Conservation (phyloP, 2,888 invertebrate species). For the Bedellia somnulentella region DNA sequence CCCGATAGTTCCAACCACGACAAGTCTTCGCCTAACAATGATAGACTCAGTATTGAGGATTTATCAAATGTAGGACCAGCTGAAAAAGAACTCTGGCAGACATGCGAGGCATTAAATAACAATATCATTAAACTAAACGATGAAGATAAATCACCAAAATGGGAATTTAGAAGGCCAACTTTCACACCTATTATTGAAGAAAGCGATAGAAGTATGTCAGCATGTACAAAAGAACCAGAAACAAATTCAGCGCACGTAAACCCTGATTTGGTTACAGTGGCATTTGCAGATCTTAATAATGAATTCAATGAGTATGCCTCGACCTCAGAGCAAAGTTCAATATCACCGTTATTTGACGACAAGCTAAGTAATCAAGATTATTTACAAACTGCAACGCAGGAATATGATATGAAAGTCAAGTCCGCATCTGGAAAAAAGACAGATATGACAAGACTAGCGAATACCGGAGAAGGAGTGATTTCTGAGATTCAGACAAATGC, state of each 20-base stretch:
- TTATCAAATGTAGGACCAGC: slow-evolving; percentile 43
- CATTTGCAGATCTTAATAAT: slow-evolving; percentile 48
- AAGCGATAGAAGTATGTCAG: slow-evolving; percentile 32
- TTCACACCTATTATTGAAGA: slow-evolving; percentile 51
- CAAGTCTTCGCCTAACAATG: slow-evolving; percentile 18
- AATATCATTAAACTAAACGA: slow-evolving; percentile 19
- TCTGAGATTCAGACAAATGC: slow-evolving; percentile 56
- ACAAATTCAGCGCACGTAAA: slow-evolving; percentile 14
- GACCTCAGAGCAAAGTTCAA: slow-evolving; percentile 24
- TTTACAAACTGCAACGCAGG: slow-evolving; percentile 16
- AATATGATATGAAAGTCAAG: slow-evolving; percentile 33
- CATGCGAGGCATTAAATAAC: slow-evolving; percentile 25
- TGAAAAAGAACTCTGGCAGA: slow-evolving; percentile 47
- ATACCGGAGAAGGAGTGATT: slow-evolving; percentile 45
- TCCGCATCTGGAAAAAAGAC: slow-evolving; percentile 46
- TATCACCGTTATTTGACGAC: slow-evolving; percentile 16
- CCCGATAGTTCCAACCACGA: slow-evolving; percentile 44
- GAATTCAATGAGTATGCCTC: slow-evolving; percentile 38
- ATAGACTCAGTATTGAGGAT: slow-evolving; percentile 19
- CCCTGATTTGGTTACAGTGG: slow-evolving; percentile 37
- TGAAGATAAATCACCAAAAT: slow-evolving; percentile 22
- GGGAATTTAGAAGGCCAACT: slow-evolving; percentile 27
- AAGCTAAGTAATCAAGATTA: slow-evolving; percentile 13
- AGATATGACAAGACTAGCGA: slow-evolving; percentile 51
- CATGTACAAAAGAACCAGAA: slow-evolving; percentile 22